Percentiles rank a stretch among this genome's conserved stretches.
Conservation (phyloP, 2,888 invertebrate genomes). For the Callosobruchus maculatus region DNA sequence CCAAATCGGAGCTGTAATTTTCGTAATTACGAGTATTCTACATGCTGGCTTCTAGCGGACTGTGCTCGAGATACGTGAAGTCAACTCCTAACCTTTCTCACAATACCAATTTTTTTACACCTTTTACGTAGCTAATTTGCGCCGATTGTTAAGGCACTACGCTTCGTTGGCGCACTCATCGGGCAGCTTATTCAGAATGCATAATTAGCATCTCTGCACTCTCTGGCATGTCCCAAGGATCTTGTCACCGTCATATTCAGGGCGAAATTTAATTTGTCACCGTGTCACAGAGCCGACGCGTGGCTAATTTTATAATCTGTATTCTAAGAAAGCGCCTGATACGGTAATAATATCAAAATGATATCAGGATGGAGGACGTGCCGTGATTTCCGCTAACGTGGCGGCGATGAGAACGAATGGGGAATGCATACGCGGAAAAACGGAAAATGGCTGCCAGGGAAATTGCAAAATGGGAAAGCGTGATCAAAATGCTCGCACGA, state of each 20-base stretch:
- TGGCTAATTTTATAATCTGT: slow-evolving; percentile 5
- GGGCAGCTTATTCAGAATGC: neutral
- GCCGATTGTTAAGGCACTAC: neutral
- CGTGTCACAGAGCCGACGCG: neutral
- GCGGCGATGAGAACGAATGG: neutral
- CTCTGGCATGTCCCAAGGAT: neutral
- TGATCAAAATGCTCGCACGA: neutral
- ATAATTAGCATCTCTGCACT: neutral
- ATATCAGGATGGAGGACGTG: neutral
- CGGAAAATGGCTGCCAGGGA: neutral
- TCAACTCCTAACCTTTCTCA: no score
- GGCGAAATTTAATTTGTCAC: neutral
- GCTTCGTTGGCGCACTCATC: neutral
- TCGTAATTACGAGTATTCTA: no score
- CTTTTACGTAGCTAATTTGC: neutral
- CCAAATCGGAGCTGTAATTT: no score
- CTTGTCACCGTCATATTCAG: neutral
- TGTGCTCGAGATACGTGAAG: no score
- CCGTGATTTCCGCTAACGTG: neutral
- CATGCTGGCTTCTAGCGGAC: no score
- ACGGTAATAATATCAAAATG: slow-evolving; percentile 7
- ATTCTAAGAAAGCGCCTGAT: slow-evolving; percentile 2
- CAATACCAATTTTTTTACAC: neutral
- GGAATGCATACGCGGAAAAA: neutral
- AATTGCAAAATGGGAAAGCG: neutral